phyloP scores from a whole-genome alignment of 2,797 vertebrate genomes.

The Cottoperca gobio region DNA sequence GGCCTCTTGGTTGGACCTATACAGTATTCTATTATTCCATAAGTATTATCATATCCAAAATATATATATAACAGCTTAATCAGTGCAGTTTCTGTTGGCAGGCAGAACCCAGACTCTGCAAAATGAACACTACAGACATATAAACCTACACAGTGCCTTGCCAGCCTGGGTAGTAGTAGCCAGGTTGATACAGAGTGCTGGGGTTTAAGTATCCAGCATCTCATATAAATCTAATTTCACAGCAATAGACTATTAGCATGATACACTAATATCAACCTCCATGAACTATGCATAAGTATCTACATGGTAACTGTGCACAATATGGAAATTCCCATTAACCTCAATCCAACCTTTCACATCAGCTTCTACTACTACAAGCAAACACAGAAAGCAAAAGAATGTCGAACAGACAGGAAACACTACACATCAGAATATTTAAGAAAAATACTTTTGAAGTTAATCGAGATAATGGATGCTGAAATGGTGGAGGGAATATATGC shows the following conservation, averaged over 20 bases:
- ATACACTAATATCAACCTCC: background rate
- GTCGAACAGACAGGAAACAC: background rate
- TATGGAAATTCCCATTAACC: constrained; percentile 11
- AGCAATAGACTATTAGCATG: constrained; percentile 6
- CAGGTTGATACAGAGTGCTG: background rate
- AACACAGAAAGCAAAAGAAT: background rate
- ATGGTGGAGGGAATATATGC: background rate
- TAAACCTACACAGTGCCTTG: background rate
- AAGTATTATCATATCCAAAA: constrained; percentile 3
- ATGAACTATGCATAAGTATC: background rate
- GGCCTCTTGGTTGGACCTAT: background rate
- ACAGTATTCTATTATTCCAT: background rate
- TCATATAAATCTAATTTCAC: background rate
- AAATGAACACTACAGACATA: background rate
- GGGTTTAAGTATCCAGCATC: constrained; percentile 1
- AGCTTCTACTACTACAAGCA: constrained; percentile 5
- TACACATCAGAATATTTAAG: background rate
- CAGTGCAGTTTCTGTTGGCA: background rate
- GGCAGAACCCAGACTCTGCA: no score
- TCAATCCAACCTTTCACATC: constrained; percentile 23
- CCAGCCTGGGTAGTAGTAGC: background rate
- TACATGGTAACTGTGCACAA: background rate
- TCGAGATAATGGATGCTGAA: background rate
- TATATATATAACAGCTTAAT: background rate
- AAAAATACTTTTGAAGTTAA: background rate